These are phyloP conservation scores for Australoheros facetus DNA, from an alignment of 2,797 vertebrate genomes.

Conservation along the genomic window DNA sequence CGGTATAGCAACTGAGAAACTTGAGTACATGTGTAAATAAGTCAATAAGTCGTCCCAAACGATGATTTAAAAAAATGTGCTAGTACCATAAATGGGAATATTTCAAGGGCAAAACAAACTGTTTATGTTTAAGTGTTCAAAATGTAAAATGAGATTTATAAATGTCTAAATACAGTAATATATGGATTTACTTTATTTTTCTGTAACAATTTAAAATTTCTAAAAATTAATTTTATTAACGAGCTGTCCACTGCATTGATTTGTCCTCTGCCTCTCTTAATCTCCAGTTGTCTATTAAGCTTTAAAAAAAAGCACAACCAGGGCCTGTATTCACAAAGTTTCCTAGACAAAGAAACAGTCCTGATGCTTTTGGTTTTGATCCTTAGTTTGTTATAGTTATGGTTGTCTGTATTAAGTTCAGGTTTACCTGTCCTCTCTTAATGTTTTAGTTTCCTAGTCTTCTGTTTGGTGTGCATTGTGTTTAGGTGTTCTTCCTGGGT, in stretches of 20 bases:
- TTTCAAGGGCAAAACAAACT: not conserved
- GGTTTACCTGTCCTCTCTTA: too few relatives aligned
- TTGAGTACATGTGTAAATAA: not conserved
- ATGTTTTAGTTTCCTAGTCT: too few relatives aligned
- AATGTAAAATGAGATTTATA: not conserved
- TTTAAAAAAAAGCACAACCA: not conserved
- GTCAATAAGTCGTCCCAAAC: too few relatives aligned
- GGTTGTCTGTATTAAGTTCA: too few relatives aligned
- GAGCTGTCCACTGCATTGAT: not conserved
- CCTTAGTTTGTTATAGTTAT: too few relatives aligned
- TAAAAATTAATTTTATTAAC: not conserved
- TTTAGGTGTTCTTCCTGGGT: too few relatives aligned
- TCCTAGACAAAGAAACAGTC: not conserved
- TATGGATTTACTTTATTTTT: not conserved
- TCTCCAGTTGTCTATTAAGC: accelerated
- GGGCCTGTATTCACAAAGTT: not conserved
- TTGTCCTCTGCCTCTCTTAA: not conserved
- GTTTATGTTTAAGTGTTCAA: not conserved
- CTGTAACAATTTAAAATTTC: not conserved
- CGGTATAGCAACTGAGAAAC: not conserved
- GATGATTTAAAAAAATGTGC: accelerated
- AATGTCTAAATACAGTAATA: not conserved
- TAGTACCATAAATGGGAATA: accelerated
- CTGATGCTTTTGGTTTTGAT: not conserved
- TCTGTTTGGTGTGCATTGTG: too few relatives aligned